Conservation (phyloP, 2,888 invertebrate species). For the Dorcus parallelipipedus region DNA sequence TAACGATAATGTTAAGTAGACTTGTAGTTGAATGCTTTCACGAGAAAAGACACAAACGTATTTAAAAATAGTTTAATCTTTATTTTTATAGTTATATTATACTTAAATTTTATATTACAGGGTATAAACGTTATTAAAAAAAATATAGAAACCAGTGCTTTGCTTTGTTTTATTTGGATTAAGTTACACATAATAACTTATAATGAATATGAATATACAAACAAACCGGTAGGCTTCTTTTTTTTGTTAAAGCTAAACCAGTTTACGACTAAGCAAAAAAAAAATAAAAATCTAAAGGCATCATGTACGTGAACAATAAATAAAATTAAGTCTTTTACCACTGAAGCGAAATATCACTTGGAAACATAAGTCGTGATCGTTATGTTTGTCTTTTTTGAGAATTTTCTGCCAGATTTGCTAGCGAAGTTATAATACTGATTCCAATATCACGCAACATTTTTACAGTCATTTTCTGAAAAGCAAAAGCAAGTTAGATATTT, state of each 20-base stretch:
- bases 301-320: not conserved
- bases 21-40: no score
- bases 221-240: slow-evolving; percentile 8
- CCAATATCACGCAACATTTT: slow-evolving; percentile 32
- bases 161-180: slow-evolving; percentile 9
- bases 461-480: slow-evolving; percentile 31
- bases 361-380: not conserved
- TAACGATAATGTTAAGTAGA: no score
- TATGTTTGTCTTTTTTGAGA: not conserved
- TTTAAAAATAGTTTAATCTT: not conserved
- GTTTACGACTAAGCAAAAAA: slow-evolving; percentile 10
- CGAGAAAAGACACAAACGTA: no score
- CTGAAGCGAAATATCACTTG: no score
- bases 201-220: slow-evolving; percentile 11
- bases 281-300: not conserved
- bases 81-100: not conserved
- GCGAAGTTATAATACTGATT: slow-evolving; percentile 26
- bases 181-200: slow-evolving; percentile 8
- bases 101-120: slow-evolving; percentile 6
- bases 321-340: no score
- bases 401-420: slow-evolving; percentile 16
- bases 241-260: slow-evolving; percentile 11
- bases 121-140: not conserved
- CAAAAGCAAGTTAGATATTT: not conserved
- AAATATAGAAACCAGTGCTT: not conserved